A percentile compares a stretch with the other conserved stretches of the same genome.
Evolutionary conservation across 2,113 vertebrate genomes (phyloP).

Genomic region (Petromus typicus): DNA sequence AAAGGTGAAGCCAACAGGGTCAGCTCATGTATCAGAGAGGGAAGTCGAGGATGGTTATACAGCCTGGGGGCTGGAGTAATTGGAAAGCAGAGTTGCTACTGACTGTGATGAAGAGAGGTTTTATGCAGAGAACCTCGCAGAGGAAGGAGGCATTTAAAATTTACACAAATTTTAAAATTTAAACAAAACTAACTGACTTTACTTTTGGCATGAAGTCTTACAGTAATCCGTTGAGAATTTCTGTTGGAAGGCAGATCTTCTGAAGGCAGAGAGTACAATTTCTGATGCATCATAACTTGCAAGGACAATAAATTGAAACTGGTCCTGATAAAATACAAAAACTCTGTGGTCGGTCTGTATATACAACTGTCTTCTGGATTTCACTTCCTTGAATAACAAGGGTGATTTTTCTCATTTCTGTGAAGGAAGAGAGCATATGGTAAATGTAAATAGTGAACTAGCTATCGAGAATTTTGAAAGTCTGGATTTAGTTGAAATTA

Average conservation of each 20-base stretch:
- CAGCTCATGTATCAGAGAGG: not conserved
- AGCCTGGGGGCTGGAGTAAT: not conserved
- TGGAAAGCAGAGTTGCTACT: not conserved
- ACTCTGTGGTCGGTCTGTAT: slow-evolving; percentile 23
- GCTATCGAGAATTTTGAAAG: slow-evolving; percentile 56
- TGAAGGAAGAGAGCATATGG: slow-evolving; percentile 43
- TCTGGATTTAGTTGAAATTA: slow-evolving; percentile 56
- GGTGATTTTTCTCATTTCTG: slow-evolving; percentile 17
- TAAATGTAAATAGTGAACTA: slow-evolving; percentile 62
- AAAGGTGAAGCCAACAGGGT: not conserved
- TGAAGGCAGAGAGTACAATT: slow-evolving; percentile 5
- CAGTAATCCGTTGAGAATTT: slow-evolving; percentile 47
- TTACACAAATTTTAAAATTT: slow-evolving; percentile 60
- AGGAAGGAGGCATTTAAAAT: not conserved
- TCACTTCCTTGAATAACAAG: slow-evolving; percentile 30
- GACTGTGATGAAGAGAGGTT: not conserved
- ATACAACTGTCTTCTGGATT: slow-evolving; percentile 20
- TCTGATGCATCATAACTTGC: slow-evolving; percentile 43
- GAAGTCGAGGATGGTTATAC: not conserved
- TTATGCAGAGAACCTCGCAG: not conserved
- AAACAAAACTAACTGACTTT: slow-evolving; percentile 65
- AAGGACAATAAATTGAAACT: slow-evolving; percentile 40
- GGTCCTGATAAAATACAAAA: slow-evolving; percentile 66
- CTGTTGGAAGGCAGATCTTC: slow-evolving; percentile 24
- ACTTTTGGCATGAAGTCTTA: slow-evolving; percentile 34